phyloP scores from a whole-genome alignment of 2,113 vertebrate species.

The Hippocampus guttulatus region DNA sequence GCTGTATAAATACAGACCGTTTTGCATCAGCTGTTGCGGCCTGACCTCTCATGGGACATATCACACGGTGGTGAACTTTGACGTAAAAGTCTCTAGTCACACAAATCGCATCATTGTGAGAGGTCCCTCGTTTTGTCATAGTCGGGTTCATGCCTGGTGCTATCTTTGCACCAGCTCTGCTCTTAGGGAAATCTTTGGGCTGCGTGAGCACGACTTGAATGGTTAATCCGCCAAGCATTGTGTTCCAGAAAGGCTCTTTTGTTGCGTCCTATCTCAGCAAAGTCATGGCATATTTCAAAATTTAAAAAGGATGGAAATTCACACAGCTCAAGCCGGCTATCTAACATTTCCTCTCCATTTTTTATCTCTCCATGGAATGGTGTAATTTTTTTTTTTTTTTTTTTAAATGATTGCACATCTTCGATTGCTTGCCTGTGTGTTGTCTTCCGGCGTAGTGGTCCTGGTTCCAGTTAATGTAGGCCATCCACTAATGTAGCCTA shows the following conservation, averaged over 20 bases:
- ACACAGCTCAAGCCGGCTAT: constrained; percentile 13
- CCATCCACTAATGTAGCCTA: constrained; percentile 44
- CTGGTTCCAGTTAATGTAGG: constrained; percentile 55
- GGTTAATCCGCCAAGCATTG: not conserved
- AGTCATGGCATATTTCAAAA: constrained; percentile 8
- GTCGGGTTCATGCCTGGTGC: constrained; percentile 1
- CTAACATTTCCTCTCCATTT: not conserved
- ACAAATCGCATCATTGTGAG: not conserved
- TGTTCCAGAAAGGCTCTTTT: constrained; percentile 4
- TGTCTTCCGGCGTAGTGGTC: constrained; percentile 19
- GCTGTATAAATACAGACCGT: not conserved
- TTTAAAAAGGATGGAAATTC: not conserved
- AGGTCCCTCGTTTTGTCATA: not conserved
- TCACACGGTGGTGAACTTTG: not conserved
- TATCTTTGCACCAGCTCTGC: constrained; percentile 4
- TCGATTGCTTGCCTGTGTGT: constrained; percentile 3
- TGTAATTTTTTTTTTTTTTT: not conserved
- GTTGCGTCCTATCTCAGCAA: not conserved
- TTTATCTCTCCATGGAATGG: constrained; percentile 3
- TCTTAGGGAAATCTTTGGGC: not conserved
- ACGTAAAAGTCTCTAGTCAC: not conserved
- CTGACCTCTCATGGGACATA: not conserved
- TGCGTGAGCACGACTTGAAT: constrained; percentile 1
- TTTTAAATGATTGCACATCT: not conserved
- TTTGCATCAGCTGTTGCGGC: not conserved